Evolutionary conservation across 2,797 vertebrate genomes (phyloP).

Genomic region (Falco cherrug): DNA sequence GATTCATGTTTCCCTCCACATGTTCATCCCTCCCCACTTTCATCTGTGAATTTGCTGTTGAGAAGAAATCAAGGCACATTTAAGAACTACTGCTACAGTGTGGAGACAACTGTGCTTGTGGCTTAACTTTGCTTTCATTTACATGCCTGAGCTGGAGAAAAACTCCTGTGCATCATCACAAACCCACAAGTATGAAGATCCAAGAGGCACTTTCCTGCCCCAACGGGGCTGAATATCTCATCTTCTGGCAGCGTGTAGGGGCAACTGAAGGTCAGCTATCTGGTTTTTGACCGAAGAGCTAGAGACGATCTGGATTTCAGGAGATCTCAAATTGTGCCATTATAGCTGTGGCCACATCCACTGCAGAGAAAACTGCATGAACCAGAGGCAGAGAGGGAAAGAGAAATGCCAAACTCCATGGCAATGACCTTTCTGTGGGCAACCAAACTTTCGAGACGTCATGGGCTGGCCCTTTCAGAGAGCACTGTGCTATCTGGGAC

Average conservation of each 20-base stretch:
- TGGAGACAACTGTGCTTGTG: not conserved
- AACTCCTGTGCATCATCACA: not conserved
- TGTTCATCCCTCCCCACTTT: not conserved
- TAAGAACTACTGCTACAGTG: not conserved
- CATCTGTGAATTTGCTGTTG: not conserved
- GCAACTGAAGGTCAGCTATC: not conserved
- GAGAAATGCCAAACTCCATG: not conserved
- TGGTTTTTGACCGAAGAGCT: not conserved
- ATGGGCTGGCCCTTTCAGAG: not conserved
- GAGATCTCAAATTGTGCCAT: not conserved
- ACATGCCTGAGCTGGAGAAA: not conserved
- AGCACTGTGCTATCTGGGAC: not conserved
- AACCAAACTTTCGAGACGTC: not conserved
- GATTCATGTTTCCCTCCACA: not conserved
- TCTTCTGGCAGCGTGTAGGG: not conserved
- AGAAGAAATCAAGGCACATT: not conserved
- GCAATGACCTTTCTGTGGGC: not conserved
- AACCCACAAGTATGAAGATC: not conserved
- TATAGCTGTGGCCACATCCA: not conserved
- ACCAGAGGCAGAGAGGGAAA: not conserved
- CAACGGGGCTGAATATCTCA: not conserved
- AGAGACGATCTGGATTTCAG: not conserved
- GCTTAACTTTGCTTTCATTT: not conserved
- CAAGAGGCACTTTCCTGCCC: not conserved
- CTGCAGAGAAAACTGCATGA: not conserved